Base-by-base conservation (phyloP, 2,888 invertebrate species). In the Aphodius sticticus region DNA sequence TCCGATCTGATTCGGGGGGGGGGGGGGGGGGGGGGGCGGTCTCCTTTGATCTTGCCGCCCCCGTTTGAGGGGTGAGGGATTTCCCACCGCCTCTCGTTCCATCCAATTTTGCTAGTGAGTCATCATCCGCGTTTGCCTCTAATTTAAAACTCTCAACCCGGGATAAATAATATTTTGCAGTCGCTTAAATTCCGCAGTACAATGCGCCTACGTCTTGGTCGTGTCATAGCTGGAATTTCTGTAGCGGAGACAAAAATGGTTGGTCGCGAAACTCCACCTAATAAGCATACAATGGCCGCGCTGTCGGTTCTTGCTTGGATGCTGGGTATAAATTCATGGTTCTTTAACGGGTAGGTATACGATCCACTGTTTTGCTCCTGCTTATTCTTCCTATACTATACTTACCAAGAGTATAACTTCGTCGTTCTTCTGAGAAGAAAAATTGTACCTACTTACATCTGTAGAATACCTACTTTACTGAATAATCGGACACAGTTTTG, bases 1-100 rank as follows among this genome's bases (percentile, higher is more conserved):
- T 84, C 86, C 86, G 87, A 87, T 87, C 86, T 87, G 88, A 87
- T 87, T 87, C 87, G 87, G 87, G 88, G 89, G 89, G 90, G 26
- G 26, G 26, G 87, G 87, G 87, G 88, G 89, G 89, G 90, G 26
- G 26, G 26, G 87, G 88, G 89, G 89, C 90, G 92, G 92, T 90
- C 90, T 89, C 91, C 91, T 92, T 92, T 92, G 92, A 92, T 92
- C 91, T 92, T 90, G 90, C 92, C 92, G 91, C 90, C 89, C 90
- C 83, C 83, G 82, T 83, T 82, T 82, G 84, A 35, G 74, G 74
- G 74, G 74, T 37, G 74, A 74, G 12, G n/a, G 35, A 74, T 36
- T 74, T 74, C 78, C 76, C 84, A 80, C 84, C 81, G 82, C 84
- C 84, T 78, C 85, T 85, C 85, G 82, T 82, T 83, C 77, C 81